These are phyloP conservation scores for Mesochorus sp. DNA, from an alignment of 2,888 invertebrate species.

Conservation along the genomic window DNA sequence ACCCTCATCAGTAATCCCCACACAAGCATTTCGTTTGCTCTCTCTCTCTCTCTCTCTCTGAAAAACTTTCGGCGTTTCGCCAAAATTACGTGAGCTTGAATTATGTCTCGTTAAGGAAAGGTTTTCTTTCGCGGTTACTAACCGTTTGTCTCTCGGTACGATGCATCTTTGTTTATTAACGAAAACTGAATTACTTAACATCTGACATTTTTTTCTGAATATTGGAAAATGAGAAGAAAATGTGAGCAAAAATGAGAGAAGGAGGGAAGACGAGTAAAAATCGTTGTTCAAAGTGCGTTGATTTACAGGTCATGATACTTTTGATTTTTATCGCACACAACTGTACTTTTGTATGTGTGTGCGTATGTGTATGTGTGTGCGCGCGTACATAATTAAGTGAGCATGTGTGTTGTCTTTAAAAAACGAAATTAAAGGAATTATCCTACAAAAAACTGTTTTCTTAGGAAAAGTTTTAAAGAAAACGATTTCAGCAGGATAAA, in stretches of 20 bases:
- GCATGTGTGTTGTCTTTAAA: too few relatives aligned
- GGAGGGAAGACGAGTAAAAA: neutral
- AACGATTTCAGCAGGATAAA: too few relatives aligned
- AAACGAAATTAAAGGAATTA: too few relatives aligned
- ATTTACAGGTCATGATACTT: too few relatives aligned
- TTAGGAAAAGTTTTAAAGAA: too few relatives aligned
- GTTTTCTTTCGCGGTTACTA: slow-evolving; percentile 47
- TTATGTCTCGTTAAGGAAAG: slow-evolving; percentile 35
- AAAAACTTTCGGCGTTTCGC: slow-evolving; percentile 52
- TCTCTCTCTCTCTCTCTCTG: too few relatives aligned
- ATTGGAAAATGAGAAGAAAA: slow-evolving; percentile 3
- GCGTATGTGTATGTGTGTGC: too few relatives aligned
- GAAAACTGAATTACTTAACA: slow-evolving; percentile 16
- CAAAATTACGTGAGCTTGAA: slow-evolving; percentile 56
- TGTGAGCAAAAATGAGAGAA: slow-evolving; percentile 18
- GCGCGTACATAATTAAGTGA: too few relatives aligned
- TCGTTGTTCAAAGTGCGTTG: neutral
- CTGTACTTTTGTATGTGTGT: too few relatives aligned
- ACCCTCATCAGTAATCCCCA: slow-evolving; percentile 35
- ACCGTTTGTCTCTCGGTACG: slow-evolving; percentile 30
- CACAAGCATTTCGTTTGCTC: slow-evolving; percentile 43
- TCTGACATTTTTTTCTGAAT: too few relatives aligned
- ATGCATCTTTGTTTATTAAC: slow-evolving; percentile 23
- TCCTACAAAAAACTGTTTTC: too few relatives aligned
- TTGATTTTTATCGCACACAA: too few relatives aligned